Percentiles rank a stretch among this genome's conserved stretches.
phyloP scores from a whole-genome alignment of 2,113 vertebrate genomes.

The Tonatia bakeri region DNA sequence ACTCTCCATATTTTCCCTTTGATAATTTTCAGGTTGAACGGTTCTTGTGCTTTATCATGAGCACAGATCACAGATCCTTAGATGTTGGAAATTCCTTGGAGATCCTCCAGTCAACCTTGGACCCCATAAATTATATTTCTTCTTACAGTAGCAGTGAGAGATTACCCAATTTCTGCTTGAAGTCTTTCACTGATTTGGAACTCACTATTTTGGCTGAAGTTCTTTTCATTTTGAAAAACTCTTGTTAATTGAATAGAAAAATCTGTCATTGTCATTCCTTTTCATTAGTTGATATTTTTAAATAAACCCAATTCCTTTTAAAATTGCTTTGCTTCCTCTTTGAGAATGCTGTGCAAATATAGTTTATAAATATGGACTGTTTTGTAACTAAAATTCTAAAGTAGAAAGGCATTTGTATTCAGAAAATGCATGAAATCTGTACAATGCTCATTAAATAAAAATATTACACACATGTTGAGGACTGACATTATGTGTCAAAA shows the following conservation, averaged over 20 bases:
- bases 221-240: not conserved
- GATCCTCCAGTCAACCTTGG: not conserved
- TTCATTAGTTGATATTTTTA: not conserved
- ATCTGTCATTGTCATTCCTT: not conserved
- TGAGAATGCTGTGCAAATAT: not conserved
- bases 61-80: not conserved
- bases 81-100: not conserved
- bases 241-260: not conserved
- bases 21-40: not conserved
- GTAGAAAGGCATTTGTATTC: conserved; percentile 6
- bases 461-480: not conserved
- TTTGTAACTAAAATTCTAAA: not conserved
- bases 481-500: not conserved
- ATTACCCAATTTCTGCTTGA: not conserved
- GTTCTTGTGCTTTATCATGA: not conserved
- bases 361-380: not conserved
- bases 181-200: not conserved
- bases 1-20: not conserved
- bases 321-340: not conserved
- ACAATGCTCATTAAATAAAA: not conserved
- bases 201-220: not conserved
- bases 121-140: not conserved
- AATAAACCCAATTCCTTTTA: not conserved
- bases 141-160: not conserved
- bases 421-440: not conserved